Percentiles rank a stretch among this genome's conserved stretches.
Conservation (phyloP, 2,797 vertebrate genomes). For the Peromyscus melanophrys region DNA sequence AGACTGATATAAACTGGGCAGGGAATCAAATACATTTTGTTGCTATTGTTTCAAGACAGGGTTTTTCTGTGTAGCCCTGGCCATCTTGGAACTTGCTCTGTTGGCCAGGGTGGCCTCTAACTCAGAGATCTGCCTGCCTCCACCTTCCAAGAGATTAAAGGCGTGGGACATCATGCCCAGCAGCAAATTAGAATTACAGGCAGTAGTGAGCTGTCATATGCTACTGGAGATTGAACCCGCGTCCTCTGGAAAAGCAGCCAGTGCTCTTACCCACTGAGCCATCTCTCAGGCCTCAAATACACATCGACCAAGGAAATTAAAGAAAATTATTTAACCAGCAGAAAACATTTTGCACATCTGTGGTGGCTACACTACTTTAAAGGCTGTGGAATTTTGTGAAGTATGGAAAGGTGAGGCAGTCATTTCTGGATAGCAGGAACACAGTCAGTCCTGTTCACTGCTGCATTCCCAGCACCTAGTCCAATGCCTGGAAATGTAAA, state of each 20-base stretch:
- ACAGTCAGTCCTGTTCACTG: rapidly evolving
- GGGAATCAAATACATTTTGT: background rate
- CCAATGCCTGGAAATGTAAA: background rate
- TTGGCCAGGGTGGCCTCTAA: background rate
- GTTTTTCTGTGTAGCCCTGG: background rate
- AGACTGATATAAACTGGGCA: background rate
- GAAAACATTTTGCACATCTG: background rate
- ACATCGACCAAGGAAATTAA: background rate
- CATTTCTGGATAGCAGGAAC: background rate
- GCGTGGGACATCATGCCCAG: background rate
- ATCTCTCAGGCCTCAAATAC: background rate
- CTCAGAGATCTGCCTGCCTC: background rate
- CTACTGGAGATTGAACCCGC: background rate
- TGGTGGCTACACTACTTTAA: background rate
- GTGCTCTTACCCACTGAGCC: background rate
- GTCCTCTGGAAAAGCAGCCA: background rate
- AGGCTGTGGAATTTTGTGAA: constrained; percentile 17
- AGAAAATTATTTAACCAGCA: background rate
- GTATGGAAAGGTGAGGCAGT: background rate
- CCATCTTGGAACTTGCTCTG: background rate
- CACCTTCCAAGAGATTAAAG: background rate
- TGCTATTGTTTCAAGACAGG: background rate
- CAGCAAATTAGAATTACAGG: background rate
- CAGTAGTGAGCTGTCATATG: background rate
- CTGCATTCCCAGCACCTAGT: rapidly evolving